Conservation (phyloP, 2,797 vertebrate species). For the Mus spretus region DNA sequence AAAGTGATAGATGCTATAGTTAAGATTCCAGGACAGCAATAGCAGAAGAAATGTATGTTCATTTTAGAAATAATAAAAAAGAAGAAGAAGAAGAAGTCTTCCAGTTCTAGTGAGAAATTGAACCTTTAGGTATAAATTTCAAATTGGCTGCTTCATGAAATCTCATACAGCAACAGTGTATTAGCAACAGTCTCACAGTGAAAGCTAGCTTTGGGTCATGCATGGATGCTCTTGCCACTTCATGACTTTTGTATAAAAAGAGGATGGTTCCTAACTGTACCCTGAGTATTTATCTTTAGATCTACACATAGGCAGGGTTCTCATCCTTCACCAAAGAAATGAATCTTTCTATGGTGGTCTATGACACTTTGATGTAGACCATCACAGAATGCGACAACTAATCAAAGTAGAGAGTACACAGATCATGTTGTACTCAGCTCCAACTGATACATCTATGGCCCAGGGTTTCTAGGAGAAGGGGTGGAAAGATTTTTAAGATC, state of each 20-base stretch:
- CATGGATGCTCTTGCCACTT: not conserved
- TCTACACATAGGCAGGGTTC: not conserved
- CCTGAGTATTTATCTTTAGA: not conserved
- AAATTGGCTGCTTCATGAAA: not conserved
- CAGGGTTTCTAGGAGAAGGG: not conserved
- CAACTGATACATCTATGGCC: too few relatives aligned
- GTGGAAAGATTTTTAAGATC: not conserved
- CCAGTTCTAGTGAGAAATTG: not conserved
- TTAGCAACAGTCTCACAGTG: not conserved
- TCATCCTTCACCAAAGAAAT: not conserved
- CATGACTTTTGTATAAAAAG: not conserved
- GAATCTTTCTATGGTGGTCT: not conserved
- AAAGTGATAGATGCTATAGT: not conserved
- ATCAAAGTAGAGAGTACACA: not conserved
- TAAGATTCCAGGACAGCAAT: not conserved
- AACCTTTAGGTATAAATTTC: not conserved
- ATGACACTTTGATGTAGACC: too few relatives aligned
- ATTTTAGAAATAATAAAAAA: constrained; percentile 26
- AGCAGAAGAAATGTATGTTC: not conserved
- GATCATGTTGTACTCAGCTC: not conserved
- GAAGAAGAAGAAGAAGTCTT: not conserved
- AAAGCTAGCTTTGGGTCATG: not conserved
- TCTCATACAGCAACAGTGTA: not conserved
- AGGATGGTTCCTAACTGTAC: not conserved
- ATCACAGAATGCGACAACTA: not conserved